Percentiles rank a stretch among this genome's conserved stretches.
These are phyloP conservation scores for Acrocephalus arundinaceus DNA, from an alignment of 2,113 vertebrate genomes.

Conservation along the genomic window DNA sequence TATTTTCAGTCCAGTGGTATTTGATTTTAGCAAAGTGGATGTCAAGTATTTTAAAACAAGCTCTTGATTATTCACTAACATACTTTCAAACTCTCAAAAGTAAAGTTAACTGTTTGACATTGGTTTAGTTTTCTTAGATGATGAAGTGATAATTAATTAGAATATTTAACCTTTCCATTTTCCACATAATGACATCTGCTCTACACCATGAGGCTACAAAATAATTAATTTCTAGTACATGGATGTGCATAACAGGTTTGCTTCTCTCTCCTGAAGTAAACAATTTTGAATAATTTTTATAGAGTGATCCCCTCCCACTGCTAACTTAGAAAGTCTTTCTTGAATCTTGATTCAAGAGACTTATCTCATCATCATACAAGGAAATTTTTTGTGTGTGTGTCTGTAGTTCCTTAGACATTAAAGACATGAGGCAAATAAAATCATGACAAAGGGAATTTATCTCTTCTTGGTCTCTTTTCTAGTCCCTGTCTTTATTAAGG, in stretches of 20 bases:
- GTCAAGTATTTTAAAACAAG: neutral
- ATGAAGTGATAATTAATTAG: neutral
- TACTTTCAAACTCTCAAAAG: neutral
- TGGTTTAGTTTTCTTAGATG: neutral
- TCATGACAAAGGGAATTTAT: neutral
- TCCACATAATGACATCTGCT: neutral
- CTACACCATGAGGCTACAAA: neutral
- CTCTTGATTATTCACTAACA: neutral
- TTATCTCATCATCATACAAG: neutral
- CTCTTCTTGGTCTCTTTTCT: neutral
- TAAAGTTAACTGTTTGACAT: neutral
- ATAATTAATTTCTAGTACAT: neutral
- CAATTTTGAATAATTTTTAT: neutral
- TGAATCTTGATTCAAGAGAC: neutral
- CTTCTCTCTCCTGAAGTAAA: neutral
- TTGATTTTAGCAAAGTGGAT: neutral
- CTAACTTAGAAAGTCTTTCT: neutral
- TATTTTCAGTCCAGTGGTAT: neutral
- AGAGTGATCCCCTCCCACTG: accelerated
- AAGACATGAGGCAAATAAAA: neutral
- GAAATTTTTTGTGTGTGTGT: neutral
- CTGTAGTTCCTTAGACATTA: neutral
- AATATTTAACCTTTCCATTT: neutral
- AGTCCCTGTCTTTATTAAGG: neutral
- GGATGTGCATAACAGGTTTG: neutral